Evolutionary conservation across 2,113 vertebrate genomes (phyloP), one percentile per base, ranked within the genome.

Genomic region (Leuciscus idus): DNA sequence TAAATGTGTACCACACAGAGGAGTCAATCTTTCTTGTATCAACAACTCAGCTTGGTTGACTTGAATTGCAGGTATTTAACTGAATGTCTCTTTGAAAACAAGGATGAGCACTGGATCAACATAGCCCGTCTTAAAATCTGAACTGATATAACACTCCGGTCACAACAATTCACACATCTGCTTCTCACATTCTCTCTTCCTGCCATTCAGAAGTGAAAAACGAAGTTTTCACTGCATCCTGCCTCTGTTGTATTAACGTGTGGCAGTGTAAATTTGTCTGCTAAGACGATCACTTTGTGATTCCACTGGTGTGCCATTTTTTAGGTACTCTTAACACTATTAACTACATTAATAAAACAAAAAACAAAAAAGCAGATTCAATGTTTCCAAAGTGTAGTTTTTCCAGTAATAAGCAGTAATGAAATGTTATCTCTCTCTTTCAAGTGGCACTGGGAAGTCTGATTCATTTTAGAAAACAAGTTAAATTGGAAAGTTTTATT

Each of bases 11-110:
- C 13, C 2, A 66, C 21, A 50, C 52, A 85, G 55, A 72, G 10
- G 68, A 75, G 28, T 59, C 4, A 28, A 43, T 72, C 55, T 4
- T 19, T 43, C 57, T 80, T 80, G 8, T 43, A 61, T 43, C 64
- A 83, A 68, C 68, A 85, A 70, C 61, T 76, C 83, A 66, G 46
- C 21, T 72, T 76, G 43, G 57, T 82, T 39, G 13, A 61, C 76
- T 85, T 83, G 28, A 72, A 43, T 43, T 57, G 61, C 43, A 75
- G 21, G 59, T 64, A 46, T 48, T 81, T 64, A 28, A 46, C n/a
- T 81, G 79, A 66, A 81, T 11, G 9, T 46, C 48, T 81, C 39
- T 66, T 43, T 11, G n/a, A 81, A 62, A 81, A 81, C 12, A 64
- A 21, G 59, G n/a, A 11, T n/a, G 4, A 23, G 26, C 21, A 59